Evolutionary conservation across 2,113 vertebrate genomes (phyloP), one percentile per base, ranked within the genome.

Genomic region (Apaloderma vittatum): DNA sequence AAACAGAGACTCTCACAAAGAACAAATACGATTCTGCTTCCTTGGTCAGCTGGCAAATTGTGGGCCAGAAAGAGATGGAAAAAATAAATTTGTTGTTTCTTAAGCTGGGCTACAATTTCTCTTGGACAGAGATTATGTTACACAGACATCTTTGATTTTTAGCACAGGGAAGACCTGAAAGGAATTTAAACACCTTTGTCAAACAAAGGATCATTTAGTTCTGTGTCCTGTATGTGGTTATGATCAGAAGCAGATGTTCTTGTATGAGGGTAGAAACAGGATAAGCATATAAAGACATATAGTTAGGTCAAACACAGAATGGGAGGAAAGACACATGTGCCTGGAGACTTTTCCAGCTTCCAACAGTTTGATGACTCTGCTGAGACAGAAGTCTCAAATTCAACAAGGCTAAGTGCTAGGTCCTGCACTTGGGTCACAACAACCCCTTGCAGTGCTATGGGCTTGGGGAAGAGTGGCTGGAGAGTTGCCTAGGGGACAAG

Each of bases 401-500:
- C 15, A 36, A 9, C 12, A 54, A n/a, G 22, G 6, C 20, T 3
- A 30, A 51, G 6, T 30, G 3, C 5, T 1, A 1, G 7, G 12
- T 80, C 23, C 23, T 54, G 8, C 12, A 27, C 6, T 29, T 24
- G 12, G 4, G 6, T 37, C 24, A 61, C 11, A 37, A 34, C 15
- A 93, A 54, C 10, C 9, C 19, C 4, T 3, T 10, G 30, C 10
- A 45, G 4, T 0, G 0, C 7, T 61, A 34, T 13, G 21, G 16
- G 12, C 8, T 40, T 49, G 8, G 12, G 19, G 23, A 37, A 32
- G 13, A 65, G 20, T 18, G 17, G 4, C 6, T 70, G 24, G 30
- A 49, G 29, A 66, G 21, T 2, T 45, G 36, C 1, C 4, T 0
- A 0, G 7, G 0, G 0, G 58, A 52, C 29, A 78, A 59, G 6